These are phyloP conservation scores for Amphipoea oculea DNA, from an alignment of 2,888 invertebrate species.

Conservation along the genomic window DNA sequence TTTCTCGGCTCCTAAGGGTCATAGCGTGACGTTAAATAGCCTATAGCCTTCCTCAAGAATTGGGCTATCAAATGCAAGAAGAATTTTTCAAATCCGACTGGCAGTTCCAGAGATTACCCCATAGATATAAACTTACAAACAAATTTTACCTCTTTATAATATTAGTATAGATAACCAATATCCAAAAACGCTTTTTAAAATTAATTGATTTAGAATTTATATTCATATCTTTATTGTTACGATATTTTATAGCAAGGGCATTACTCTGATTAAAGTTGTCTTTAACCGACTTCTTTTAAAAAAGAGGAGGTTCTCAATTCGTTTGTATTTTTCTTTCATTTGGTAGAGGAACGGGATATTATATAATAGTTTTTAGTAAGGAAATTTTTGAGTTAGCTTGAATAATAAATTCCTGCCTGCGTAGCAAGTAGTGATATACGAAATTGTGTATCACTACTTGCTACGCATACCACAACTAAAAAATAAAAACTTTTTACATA, in stretches of 20 bases:
- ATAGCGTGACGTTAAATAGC: too few species aligned
- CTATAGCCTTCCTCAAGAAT: too few species aligned
- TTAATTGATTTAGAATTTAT: not conserved
- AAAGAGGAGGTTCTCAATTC: not conserved
- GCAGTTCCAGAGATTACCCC: too few species aligned
- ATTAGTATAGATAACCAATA: too few species aligned
- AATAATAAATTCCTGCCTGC: not conserved
- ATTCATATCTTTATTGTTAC: not conserved
- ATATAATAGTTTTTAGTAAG: too few species aligned
- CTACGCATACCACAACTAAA: not conserved
- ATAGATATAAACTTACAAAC: too few species aligned
- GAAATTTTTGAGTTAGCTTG: not conserved
- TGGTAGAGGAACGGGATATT: not conserved
- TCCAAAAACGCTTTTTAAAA: not conserved
- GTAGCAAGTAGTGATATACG: not conserved
- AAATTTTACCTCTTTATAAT: too few species aligned
- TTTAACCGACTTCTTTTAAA: not conserved
- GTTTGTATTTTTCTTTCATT: not conserved
- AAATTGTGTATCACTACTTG: too few species aligned
- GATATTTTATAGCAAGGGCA: not conserved
- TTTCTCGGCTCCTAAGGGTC: too few species aligned
- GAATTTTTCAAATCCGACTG: too few species aligned
- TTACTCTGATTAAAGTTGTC: not conserved
- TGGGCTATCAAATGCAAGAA: too few species aligned
- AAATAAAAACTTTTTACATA: too few species aligned